A percentile compares a stretch with the other conserved stretches of the same genome.
Evolutionary conservation across 1,140 invertebrate genomes (phyloP).

Genomic region (Papilio polyxenes): DNA sequence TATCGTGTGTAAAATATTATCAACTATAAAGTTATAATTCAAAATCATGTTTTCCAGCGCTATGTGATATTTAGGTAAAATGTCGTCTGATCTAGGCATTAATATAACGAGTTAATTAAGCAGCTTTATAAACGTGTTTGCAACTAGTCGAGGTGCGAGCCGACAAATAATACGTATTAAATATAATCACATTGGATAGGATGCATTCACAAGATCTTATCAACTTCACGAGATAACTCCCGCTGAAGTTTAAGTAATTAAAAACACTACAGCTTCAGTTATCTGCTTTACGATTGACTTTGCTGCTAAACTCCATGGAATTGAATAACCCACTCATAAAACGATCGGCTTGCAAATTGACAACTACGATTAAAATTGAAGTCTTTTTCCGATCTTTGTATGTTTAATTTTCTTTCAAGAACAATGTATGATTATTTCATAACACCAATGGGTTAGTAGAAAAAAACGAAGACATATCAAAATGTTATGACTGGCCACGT

Average conservation of each 20-base stretch:
- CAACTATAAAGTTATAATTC: not conserved
- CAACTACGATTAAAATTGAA: too few species aligned
- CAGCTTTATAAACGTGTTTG: conserved; percentile 12
- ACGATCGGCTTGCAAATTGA: too few species aligned
- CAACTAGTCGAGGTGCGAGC: not conserved
- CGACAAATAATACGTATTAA: conserved; percentile 1
- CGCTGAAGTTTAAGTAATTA: not conserved
- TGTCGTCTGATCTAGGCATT: conserved; percentile 1
- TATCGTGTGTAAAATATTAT: not conserved
- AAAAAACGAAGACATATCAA: conserved; percentile 25
- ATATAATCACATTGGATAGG: not conserved
- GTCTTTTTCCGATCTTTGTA: too few species aligned
- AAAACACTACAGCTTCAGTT: not conserved
- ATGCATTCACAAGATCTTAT: not conserved
- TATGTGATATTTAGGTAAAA: not conserved
- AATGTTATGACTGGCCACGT: conserved; percentile 28
- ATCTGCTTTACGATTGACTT: not conserved
- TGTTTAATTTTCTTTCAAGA: too few species aligned
- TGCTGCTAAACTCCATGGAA: too few species aligned
- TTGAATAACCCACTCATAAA: too few species aligned
- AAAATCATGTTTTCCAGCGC: conserved; percentile 5
- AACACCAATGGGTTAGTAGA: not conserved
- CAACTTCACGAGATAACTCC: not conserved
- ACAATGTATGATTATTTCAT: not conserved
- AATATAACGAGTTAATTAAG: conserved; percentile 20